Conservation (phyloP, 2,888 invertebrate species). For the Nycteola revayana region DNA sequence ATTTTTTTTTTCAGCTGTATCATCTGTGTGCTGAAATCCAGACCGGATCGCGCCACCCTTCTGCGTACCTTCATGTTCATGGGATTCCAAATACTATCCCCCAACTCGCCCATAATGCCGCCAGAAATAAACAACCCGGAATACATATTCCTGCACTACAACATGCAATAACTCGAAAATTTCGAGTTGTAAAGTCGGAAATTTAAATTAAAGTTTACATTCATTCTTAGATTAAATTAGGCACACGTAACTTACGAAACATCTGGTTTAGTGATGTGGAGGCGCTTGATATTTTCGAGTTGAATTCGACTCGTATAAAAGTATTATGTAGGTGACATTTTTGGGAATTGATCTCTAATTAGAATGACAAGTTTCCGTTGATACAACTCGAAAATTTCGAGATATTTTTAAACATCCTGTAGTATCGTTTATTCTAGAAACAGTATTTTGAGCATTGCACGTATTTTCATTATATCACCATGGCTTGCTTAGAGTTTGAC, state of each 20-base stretch:
- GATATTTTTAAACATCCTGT: constrained; percentile 13
- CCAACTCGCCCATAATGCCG: constrained; percentile 84
- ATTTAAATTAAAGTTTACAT: constrained; percentile 1
- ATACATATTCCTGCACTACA: constrained; percentile 79
- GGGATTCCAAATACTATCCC: constrained; percentile 94
- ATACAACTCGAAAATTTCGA: constrained; percentile 25
- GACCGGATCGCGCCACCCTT: constrained; percentile 91
- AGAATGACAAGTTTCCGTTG: constrained; percentile 2
- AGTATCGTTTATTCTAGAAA: constrained; percentile 36
- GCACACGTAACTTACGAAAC: constrained; percentile 4
- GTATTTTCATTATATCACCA: constrained; percentile 37
- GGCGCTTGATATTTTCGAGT: constrained; percentile 23
- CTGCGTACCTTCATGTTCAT: constrained; percentile 98
- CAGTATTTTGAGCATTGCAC: constrained; percentile 42
- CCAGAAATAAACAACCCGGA: constrained; percentile 81
- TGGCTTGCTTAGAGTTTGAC: constrained; percentile 38
- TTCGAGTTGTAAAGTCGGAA: constrained; percentile 26
- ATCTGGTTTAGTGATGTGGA: no score
- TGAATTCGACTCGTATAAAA: neutral
- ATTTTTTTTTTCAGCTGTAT: constrained; percentile 65
- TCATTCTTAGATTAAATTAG: constrained; percentile 11
- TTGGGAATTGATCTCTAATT: no score
- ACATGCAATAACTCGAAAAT: constrained; percentile 58
- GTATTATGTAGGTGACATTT: no score
- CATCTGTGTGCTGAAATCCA: constrained; percentile 90